These are phyloP conservation scores for Macrosiphum euphorbiae DNA, from an alignment of 2,888 invertebrate genomes.

Conservation along the genomic window DNA sequence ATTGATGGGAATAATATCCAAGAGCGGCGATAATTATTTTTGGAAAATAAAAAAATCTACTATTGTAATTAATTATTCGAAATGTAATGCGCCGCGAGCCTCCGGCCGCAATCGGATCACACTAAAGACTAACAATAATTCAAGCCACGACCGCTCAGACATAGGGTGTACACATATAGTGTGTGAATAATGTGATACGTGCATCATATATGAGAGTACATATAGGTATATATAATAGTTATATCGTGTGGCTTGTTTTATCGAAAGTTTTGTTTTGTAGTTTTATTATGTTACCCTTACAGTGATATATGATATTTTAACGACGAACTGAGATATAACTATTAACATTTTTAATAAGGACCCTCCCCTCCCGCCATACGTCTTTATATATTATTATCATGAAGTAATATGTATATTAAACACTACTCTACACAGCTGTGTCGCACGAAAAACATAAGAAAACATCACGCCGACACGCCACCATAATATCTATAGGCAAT, in stretches of 20 bases:
- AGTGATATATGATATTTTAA: neutral
- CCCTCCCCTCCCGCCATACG: neutral
- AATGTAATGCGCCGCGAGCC: slow-evolving; percentile 39
- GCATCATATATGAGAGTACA: neutral
- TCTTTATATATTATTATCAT: neutral
- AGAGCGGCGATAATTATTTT: slow-evolving; percentile 62
- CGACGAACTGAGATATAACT: neutral
- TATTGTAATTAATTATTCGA: slow-evolving; percentile 61
- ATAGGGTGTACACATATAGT: slow-evolving; percentile 36
- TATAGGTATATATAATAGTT: neutral
- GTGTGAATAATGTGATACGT: neutral
- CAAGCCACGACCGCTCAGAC: neutral
- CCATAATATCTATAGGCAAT: neutral
- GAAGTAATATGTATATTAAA: neutral
- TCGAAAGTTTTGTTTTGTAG: neutral
- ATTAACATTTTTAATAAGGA: neutral
- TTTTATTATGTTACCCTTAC: neutral
- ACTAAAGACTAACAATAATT: slow-evolving; percentile 60
- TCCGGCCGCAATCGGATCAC: slow-evolving; percentile 46
- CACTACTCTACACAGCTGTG: neutral
- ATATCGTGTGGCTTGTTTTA: neutral
- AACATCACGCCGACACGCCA: neutral
- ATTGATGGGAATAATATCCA: slow-evolving; percentile 56
- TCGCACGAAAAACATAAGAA: neutral
- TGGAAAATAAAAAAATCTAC: slow-evolving; percentile 55